Conservation (phyloP, 2,888 invertebrate species). For the Drosophila paracracens region DNA sequence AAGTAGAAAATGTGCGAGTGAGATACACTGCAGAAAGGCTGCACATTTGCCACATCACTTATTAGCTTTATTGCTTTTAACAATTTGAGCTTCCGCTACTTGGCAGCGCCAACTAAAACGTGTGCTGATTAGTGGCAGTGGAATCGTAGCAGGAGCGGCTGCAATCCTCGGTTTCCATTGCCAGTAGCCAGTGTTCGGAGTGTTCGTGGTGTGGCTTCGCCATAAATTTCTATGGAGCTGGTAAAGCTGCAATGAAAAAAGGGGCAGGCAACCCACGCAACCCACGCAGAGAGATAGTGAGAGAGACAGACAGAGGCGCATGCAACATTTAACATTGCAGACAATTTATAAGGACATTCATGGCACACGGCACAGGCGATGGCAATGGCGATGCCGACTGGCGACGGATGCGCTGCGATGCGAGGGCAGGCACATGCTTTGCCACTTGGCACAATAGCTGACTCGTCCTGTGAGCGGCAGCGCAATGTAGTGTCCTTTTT, state of each 20-base stretch:
- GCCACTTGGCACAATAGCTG: constrained; percentile 72
- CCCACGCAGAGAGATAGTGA: constrained; percentile 47
- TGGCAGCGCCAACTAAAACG: constrained; percentile 77
- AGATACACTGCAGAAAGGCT: constrained; percentile 26
- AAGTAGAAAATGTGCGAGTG: neutral
- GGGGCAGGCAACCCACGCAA: constrained; percentile 45
- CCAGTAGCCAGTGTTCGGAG: constrained; percentile 31
- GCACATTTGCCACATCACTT: constrained; percentile 80
- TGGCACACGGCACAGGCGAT: constrained; percentile 66
- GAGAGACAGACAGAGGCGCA: constrained; percentile 44
- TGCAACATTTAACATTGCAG: constrained; percentile 82
- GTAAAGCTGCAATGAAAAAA: constrained; percentile 48
- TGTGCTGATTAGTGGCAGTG: constrained; percentile 76
- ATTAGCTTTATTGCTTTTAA: constrained; percentile 80
- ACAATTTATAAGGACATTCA: constrained; percentile 81
- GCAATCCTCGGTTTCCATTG: constrained; percentile 42
- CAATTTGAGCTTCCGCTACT: constrained; percentile 79
- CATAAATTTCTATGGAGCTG: constrained; percentile 75
- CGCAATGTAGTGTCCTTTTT: constrained; percentile 42
- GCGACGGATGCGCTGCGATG: constrained; percentile 45
- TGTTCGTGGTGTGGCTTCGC: constrained; percentile 61
- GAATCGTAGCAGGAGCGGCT: constrained; percentile 39
- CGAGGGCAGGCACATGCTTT: constrained; percentile 65
- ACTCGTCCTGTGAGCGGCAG: constrained; percentile 48
- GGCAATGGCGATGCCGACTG: constrained; percentile 14